Percentiles rank a stretch among this genome's conserved stretches.
Evolutionary conservation across 2,113 vertebrate genomes (phyloP).

Genomic region (Passer domesticus): DNA sequence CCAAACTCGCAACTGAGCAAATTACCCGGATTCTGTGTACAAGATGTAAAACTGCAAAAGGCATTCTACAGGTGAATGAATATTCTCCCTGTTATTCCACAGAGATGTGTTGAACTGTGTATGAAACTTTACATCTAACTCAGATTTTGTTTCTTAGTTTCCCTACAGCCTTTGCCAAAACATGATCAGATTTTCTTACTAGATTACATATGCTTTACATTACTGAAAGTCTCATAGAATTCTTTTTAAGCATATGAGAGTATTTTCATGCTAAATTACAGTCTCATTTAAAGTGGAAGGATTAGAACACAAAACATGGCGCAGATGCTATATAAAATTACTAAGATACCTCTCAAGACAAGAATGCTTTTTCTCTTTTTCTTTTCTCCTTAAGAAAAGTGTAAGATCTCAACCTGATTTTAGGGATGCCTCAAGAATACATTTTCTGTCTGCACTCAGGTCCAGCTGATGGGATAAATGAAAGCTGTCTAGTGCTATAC

Average conservation of each 20-base stretch:
- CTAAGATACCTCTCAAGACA: neutral
- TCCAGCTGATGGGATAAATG: neutral
- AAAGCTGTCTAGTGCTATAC: neutral
- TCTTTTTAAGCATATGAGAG: neutral
- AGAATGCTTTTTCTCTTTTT: neutral
- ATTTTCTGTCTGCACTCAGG: neutral
- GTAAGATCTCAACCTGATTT: neutral
- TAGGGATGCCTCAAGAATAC: neutral
- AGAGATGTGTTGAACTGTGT: neutral
- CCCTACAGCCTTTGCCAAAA: neutral
- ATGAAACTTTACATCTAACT: neutral
- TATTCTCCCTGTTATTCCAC: neutral
- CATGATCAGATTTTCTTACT: neutral
- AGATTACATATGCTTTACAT: neutral
- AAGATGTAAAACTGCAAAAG: neutral
- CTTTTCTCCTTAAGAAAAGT: neutral
- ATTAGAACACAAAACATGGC: neutral
- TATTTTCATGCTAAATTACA: neutral
- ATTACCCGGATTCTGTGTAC: neutral
- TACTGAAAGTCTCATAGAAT: neutral
- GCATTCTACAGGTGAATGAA: neutral
- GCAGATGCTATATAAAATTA: neutral
- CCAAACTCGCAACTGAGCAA: neutral
- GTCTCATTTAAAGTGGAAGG: neutral
- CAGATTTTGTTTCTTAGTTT: neutral